Percentiles rank a stretch among this genome's conserved stretches.
Evolutionary conservation across 2,797 vertebrate species (phyloP).

Genomic region (Chromis chromis): DNA sequence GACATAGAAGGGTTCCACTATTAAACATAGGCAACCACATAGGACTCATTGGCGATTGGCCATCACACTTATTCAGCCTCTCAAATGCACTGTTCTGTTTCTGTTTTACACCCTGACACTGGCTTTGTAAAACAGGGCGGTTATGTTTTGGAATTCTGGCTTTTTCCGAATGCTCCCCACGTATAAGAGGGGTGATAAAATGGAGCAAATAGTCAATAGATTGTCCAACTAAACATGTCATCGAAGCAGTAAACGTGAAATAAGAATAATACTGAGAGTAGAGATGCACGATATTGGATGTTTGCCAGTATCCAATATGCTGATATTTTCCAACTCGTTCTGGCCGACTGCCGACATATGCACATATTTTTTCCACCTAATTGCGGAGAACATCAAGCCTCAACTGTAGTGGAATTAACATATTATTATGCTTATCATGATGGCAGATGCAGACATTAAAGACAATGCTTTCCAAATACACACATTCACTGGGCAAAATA

Average conservation of each 20-base stretch:
- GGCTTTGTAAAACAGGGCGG: conserved; percentile 15
- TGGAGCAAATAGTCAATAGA: neutral
- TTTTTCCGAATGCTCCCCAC: conserved; percentile 20
- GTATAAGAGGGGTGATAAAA: conserved; percentile 7
- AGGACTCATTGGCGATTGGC: conserved; percentile 58
- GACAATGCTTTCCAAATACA: too few relatives aligned
- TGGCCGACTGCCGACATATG: too few relatives aligned
- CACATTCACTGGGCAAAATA: too few relatives aligned
- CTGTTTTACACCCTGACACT: conserved; percentile 28
- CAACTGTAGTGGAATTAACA: too few relatives aligned
- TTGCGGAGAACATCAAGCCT: too few relatives aligned
- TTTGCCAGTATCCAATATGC: too few relatives aligned
- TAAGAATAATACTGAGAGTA: neutral
- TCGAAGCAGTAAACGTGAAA: neutral
- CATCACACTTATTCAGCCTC: conserved; percentile 48
- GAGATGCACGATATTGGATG: too few relatives aligned
- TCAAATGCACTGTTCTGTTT: conserved; percentile 30
- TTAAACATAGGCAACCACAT: conserved; percentile 67
- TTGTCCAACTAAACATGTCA: conserved; percentile 25
- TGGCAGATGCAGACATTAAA: too few relatives aligned
- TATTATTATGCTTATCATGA: too few relatives aligned
- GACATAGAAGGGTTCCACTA: conserved; percentile 71
- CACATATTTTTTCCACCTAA: too few relatives aligned
- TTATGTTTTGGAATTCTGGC: conserved; percentile 23
- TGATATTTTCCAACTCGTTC: too few relatives aligned